Evolutionary conservation across 1,140 invertebrate genomes (phyloP), one percentile per base, ranked within the genome.

Genomic region (Lordiphosa collinella): DNA sequence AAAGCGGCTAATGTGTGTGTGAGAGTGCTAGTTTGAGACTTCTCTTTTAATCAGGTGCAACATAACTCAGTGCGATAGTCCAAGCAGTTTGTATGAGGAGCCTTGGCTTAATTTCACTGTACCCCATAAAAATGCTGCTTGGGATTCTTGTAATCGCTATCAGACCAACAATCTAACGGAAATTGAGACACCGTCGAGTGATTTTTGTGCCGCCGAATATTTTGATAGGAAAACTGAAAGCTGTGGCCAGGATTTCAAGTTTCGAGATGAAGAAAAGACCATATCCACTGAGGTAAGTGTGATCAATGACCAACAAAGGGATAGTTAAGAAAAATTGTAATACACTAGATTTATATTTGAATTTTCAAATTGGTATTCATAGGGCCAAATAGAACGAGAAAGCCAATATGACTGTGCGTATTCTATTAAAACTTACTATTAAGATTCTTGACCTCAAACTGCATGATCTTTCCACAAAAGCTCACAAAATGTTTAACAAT

Each of bases 41-140:
- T 5, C 6, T 12, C 2, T 34, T n/a, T 43, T 16, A 16, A 13
- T 58, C 32, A 94, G 93, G 86, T 94, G 93, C 71, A 82, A 91
- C 12, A 90, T 94, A 31, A 90, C 92, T 1, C 91, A 92, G 82
- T 94, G 93, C 69, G 93, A 91, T 29, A 64, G 60, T 40, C 62
- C 66, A 8, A 61, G 61, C 12, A 66, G 87, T 7, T 66, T 68
- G 6, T 93, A 91, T 61, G 51, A 90, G 5, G 90, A 90, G 4
- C 9, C 65, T 0, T 94, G 93, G 93, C 56, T 93, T 2, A 38
- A 82, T 5, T 89, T 91, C 62, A 91, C 92, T 0, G 86, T 86
- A 18, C 92, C 93, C 0, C 79, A 74, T 10, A 76, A 79, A 11
- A 73, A 88, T 29, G 70, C 62, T 8, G 74, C 79, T 4, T 91